A percentile compares a stretch with the other conserved stretches of the same genome.
phyloP scores from a whole-genome alignment of 2,888 invertebrate species.

The Silvanus unidentatus region DNA sequence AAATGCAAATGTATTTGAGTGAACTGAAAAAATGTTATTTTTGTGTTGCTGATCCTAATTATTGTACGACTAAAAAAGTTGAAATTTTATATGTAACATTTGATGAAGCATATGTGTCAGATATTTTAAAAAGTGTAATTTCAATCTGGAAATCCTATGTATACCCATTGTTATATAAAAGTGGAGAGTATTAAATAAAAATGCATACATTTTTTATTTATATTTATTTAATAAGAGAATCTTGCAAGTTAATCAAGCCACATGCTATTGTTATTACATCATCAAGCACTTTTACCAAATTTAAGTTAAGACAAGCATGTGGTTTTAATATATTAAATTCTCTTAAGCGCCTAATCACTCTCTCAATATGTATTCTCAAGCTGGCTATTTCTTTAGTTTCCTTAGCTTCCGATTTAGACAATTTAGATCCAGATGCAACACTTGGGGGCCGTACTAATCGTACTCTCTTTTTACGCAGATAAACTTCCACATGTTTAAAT shows the following conservation, averaged over 20 bases:
- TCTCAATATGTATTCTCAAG: constrained; percentile 4
- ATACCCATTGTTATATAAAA: constrained; percentile 3
- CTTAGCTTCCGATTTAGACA: neutral
- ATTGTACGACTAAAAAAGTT: constrained; percentile 2
- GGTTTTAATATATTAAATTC: constrained; percentile 5
- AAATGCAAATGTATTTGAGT: constrained; percentile 7
- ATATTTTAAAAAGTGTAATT: neutral
- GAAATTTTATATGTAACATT: constrained; percentile 2
- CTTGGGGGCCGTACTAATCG: neutral
- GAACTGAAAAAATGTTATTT: constrained; percentile 5
- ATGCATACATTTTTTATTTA: neutral
- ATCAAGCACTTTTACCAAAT: no score
- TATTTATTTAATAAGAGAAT: neutral
- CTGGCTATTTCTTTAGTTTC: constrained; percentile 1
- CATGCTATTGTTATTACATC: neutral
- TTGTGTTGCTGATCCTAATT: constrained; percentile 5
- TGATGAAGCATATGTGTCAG: neutral
- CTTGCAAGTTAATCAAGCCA: neutral
- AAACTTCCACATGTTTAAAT: constrained; percentile 3
- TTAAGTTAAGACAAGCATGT: neutral
- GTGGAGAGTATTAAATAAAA: neutral
- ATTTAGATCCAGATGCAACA: neutral
- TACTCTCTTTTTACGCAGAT: neutral
- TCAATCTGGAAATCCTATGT: constrained; percentile 2
- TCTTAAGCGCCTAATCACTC: constrained; percentile 3